Evolutionary conservation across 2,797 vertebrate species (phyloP), one percentile per base, ranked within the genome.

Genomic region (Megalops cyprinoides): DNA sequence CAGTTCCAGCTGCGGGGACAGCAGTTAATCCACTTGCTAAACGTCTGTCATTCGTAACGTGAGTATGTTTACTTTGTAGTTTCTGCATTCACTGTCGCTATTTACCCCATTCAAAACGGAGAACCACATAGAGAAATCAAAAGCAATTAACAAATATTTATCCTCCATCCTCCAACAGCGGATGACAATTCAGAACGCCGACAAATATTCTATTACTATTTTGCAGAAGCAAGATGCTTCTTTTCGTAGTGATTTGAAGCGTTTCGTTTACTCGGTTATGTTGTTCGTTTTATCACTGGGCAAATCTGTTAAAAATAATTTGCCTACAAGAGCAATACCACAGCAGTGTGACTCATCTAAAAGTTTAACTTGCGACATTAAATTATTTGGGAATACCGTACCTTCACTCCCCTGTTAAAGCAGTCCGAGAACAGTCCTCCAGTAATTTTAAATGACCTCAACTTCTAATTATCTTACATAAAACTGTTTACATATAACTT

Each of bases 1-100:
- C 65, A 69, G 77, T 12, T 71, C 49, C 46, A 79, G 58, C 48
- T 10, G n/a, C 58, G 4, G 31, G 12, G 46, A 78, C 25, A 78
- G 46, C n/a, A 39, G 46, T 20, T 48, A 67, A 78, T 78, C 58
- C 62, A 79, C 46, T 79, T 62, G 46, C 28, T 71, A 12, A 31
- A 20, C 34, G 28, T 60, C n/a, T 28, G 39, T 23, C n/a, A 44
- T 78, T 78, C 62, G 67, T 44, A 42, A 71, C 39, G 20, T 71
- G 67, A 71, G 67, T 39, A 44, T 44, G 39, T 42, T 71, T 42
- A 20, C 25, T 51, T 34, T 51, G 49, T 76, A 31, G 39, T 39
- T 69, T 69, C 65, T 71, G 67, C 42, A 69, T 69, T 62, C 58
- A 31, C 62, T n/a, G n/a, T n/a, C n/a, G n/a, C n/a, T 53, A 23